These are phyloP conservation scores for Mya arenaria DNA, from an alignment of 1,140 invertebrate genomes.

Conservation along the genomic window DNA sequence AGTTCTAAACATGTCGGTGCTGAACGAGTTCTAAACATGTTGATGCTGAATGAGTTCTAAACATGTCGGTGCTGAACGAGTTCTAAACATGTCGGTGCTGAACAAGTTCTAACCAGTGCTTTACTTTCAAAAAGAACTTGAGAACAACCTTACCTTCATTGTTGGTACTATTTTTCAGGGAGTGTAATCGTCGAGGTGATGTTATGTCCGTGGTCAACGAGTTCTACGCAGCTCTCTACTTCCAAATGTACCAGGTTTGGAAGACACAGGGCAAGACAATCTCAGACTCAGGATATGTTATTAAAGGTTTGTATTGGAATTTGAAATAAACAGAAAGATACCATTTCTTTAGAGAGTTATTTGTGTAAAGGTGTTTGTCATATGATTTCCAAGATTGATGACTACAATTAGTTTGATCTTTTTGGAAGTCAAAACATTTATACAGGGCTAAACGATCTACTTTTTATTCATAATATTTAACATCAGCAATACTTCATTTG, in stretches of 20 bases:
- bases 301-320: conserved; percentile 81
- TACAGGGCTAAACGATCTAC: not conserved
- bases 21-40: too few species aligned
- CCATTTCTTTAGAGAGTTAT: not conserved
- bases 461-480: not conserved
- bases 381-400: not conserved
- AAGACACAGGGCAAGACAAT: conserved; percentile 83
- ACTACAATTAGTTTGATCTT: not conserved
- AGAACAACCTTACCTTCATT: too few species aligned
- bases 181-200: conserved; percentile 81
- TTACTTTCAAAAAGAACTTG: too few species aligned
- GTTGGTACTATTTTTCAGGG: conserved; percentile 76
- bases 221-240: conserved; percentile 82
- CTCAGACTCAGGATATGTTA: conserved; percentile 83
- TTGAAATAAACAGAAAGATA: not conserved
- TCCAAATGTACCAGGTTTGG: conserved; percentile 82
- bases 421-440: not conserved
- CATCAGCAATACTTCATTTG: not conserved
- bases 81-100: too few species aligned
- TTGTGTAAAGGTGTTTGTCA: not conserved
- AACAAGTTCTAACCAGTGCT: too few species aligned
- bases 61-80: too few species aligned
- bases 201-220: conserved; percentile 82
- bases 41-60: too few species aligned
- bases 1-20: too few species aligned